Evolutionary conservation across 2,888 invertebrate genomes (phyloP).

Genomic region (Plebejus anna): DNA sequence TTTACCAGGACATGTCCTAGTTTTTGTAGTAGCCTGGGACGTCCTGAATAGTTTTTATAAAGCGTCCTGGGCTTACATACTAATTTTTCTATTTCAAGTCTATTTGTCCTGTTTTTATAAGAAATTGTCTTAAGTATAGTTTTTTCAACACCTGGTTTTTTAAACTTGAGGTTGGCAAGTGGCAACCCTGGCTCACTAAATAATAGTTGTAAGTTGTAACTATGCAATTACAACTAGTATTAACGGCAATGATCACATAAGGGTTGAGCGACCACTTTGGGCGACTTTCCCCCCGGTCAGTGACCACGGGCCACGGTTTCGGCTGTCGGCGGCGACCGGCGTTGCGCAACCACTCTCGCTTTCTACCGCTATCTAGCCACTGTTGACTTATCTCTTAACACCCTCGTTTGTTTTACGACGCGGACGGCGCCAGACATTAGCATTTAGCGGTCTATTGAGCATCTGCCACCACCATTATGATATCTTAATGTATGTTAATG

Average conservation of each 20-base stretch:
- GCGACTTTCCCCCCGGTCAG: slow-evolving; percentile 65
- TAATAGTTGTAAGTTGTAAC: too few species aligned
- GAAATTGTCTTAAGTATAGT: too few species aligned
- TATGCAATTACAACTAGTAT: too few species aligned
- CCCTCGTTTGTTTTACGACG: background rate
- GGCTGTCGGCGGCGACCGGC: slow-evolving; percentile 47
- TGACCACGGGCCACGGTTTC: slow-evolving; percentile 63
- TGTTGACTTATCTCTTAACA: background rate
- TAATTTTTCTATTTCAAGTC: too few species aligned
- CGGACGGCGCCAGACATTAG: background rate
- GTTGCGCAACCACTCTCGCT: slow-evolving; percentile 71
- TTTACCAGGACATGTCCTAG: too few species aligned
- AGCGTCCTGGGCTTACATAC: too few species aligned
- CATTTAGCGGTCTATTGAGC: background rate
- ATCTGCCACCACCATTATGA: background rate
- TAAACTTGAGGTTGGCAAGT: too few species aligned
- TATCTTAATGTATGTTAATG: background rate
- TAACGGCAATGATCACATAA: background rate
- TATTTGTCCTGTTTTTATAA: too few species aligned
- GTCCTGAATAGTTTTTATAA: too few species aligned
- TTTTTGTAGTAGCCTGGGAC: too few species aligned
- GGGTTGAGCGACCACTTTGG: background rate
- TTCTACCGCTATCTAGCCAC: slow-evolving; percentile 49
- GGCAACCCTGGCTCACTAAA: too few species aligned
- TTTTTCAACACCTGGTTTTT: too few species aligned